Base-by-base conservation (phyloP, 2,113 vertebrate genomes). In the Girardinichthys multiradiatus region DNA sequence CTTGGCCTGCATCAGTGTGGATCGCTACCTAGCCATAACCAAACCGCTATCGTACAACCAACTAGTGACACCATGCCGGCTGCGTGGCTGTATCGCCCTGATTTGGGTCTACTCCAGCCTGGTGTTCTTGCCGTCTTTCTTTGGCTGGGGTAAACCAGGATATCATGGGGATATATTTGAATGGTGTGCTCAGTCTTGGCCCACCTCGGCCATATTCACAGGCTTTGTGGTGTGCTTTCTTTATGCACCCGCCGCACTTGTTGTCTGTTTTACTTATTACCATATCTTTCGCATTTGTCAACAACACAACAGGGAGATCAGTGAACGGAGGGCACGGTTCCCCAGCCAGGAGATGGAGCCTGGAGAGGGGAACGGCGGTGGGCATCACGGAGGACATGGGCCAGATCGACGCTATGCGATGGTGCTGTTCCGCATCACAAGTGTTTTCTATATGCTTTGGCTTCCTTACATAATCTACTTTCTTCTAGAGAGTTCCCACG, bases 141-240 rank as follows among this genome's bases (percentile, higher is more conserved):
- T 99, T 0, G 97, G 97, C 19, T 99, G 98, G 98, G 98, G 98
- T 24, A 99, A 99, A 90, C 98, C 98, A 57, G 98, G 98, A 85
- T 99, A 99, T 93, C 98, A 99, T 4, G 98, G 98, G 77, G 98
- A 99, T 90, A 97, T 99, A 89, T 99, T 99, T 86, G 96, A 98
- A 87, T 99, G 98, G 98, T 99, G 98, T 68, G 97, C 98, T 86
- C 95, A 94, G 71, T 97, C 96, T 72, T 99, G 98, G 98, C 96
- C 96, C 63, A 99, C 97, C 65, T 98, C 96, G 8, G 97, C 96
- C 79, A 96, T 98, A 77, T 99, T 99, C 77, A 99, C 97, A 51
- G 95, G 97, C 70, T 99, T 99, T 75, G 97, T 99, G 10, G 98
- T 99, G 74, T 98, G 97, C 91, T 95, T 98, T 90, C 93, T 99